Conservation (phyloP, 2,113 vertebrate species). For the Pterocles orientalis region DNA sequence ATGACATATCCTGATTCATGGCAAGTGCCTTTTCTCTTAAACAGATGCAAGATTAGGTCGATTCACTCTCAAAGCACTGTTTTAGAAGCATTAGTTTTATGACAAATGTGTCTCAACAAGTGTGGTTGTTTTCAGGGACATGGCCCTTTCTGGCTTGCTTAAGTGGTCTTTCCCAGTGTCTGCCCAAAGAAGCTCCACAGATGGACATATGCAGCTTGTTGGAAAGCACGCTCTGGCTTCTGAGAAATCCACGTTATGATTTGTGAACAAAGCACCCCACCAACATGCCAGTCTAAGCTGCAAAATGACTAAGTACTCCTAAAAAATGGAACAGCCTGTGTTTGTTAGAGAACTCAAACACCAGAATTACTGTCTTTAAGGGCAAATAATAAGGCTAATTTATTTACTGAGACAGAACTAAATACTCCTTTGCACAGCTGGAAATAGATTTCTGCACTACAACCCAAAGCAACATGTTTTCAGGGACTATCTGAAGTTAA, state of each 20-base stretch:
- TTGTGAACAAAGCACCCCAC: not conserved
- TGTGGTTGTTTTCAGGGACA: not conserved
- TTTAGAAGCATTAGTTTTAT: not conserved
- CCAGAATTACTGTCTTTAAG: not conserved
- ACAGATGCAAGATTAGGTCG: not conserved
- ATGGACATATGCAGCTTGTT: not conserved
- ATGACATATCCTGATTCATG: not conserved
- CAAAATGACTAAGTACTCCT: not conserved
- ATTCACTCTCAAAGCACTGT: not conserved
- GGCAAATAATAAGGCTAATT: not conserved
- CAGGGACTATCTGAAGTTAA: not conserved
- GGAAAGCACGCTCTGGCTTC: not conserved
- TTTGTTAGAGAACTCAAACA: not conserved
- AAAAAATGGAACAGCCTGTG: not conserved
- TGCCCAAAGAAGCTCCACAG: not conserved
- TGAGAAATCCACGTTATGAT: not conserved
- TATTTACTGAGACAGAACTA: not conserved
- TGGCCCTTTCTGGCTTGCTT: not conserved
- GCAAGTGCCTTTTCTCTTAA: not conserved
- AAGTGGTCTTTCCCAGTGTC: not conserved
- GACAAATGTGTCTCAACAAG: not conserved
- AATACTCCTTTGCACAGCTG: not conserved
- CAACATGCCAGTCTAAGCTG: not conserved
- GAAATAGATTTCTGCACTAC: not conserved
- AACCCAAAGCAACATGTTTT: rapidly evolving